Evolutionary conservation across 92 coral and sea anemone species (phyloP), one percentile per base, ranked within the genome.

Genomic region (Epizoanthus stellaris): DNA sequence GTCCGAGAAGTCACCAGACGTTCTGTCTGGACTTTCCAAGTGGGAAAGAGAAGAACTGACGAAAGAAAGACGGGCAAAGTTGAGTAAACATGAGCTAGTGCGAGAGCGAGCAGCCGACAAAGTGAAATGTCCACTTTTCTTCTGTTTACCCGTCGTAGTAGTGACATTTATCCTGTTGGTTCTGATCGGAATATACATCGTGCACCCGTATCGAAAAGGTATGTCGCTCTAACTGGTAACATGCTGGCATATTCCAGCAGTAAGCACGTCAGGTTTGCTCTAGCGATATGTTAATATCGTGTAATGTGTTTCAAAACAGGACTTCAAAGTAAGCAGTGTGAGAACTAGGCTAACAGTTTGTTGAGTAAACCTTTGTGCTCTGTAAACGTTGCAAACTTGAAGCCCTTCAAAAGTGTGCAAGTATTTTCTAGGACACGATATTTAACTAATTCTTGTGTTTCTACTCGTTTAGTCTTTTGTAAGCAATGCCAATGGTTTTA

Each of bases 121-220:
- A 75, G 80, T 96, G 3, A 93, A 95, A 19, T 96, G 98, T 82
- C 95, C 98, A 34, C 88, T 96, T 16, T 92, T 98, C 73, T 96
- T 96, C 71, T 93, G 95, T 66, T 80, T 96, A 74, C 98, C 98
- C 3, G 93, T 95, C 73, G 95, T 95, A 3, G 77, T 94, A 0
- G 92, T 91, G 17, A 91, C 91, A 39, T 85, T 94, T 56, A 93
- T 92, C 36, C 77, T 96, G 54, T 81, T 96, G 66, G 89, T 94
- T 68, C 77, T 96, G 62, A 89, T 92, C 80, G 98, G 93, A 19
- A 80, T 94, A 36, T 96, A 92, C 82, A 91, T 96, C 67, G 93
- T 91, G 0, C 90, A 73, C 84, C 98, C 98, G 6, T 90, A 94
- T 82, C 54, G 66, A 20, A 87, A 86, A 87, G 98, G 98, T 96